Evolutionary conservation across 2,888 invertebrate genomes (phyloP).

Genomic region (Plagiodera versicolora): DNA sequence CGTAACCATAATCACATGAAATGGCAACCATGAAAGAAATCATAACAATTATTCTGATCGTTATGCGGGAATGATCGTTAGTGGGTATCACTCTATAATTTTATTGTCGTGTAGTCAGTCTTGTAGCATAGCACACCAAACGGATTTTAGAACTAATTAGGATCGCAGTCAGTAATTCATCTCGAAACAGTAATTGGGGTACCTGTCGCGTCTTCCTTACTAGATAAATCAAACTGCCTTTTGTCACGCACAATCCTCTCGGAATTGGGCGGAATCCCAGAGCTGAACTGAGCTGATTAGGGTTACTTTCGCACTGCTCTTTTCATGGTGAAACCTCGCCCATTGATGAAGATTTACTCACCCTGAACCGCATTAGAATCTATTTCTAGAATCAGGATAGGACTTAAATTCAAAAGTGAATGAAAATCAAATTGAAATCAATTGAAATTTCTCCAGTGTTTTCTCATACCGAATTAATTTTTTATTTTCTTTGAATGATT

Average conservation of each 20-base stretch:
- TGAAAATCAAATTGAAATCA: no score
- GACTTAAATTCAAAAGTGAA: not conserved
- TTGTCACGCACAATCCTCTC: conserved; percentile 29
- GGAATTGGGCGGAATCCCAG: conserved; percentile 26
- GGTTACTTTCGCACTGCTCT: conserved; percentile 9
- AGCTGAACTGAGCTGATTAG: conserved; percentile 9
- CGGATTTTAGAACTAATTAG: conserved; percentile 31
- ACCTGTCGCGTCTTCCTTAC: conserved; percentile 33
- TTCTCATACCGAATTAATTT: no score
- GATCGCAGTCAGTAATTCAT: conserved; percentile 32
- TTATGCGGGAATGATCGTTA: conserved; percentile 15
- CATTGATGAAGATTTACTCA: not conserved
- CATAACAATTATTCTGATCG: conserved; percentile 21
- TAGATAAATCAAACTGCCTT: conserved; percentile 30
- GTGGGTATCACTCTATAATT: conserved; percentile 12
- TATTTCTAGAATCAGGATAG: not conserved
- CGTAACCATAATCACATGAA: not conserved
- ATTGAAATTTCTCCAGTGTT: no score
- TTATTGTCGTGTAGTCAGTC: conserved; percentile 22
- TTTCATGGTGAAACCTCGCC: not conserved
- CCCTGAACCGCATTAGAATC: not conserved
- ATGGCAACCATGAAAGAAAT: conserved; percentile 14
- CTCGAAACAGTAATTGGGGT: conserved; percentile 35
- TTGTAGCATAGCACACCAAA: conserved; percentile 16
- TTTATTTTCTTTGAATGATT: no score